Percentiles rank a stretch among this genome's conserved stretches.
These are phyloP conservation scores for Limnephilus marmoratus DNA, from an alignment of 2,888 invertebrate species.

Conservation along the genomic window DNA sequence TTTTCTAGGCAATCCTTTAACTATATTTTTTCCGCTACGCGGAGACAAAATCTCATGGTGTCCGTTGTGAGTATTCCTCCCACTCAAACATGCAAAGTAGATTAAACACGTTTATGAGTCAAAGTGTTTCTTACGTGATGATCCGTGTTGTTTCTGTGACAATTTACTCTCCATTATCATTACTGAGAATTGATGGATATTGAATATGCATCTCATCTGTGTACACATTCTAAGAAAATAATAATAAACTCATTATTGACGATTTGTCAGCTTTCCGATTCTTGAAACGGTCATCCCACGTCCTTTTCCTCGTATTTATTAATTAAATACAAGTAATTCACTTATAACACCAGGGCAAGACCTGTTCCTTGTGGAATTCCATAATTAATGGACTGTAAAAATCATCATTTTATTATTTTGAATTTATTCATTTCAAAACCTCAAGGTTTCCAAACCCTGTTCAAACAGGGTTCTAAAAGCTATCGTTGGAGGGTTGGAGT, in stretches of 20 bases:
- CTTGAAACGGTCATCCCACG: not conserved
- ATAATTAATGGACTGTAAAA: not conserved
- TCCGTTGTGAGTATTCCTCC: not conserved
- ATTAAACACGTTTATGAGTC: not conserved
- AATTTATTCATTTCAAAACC: not conserved
- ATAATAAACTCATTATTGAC: not conserved
- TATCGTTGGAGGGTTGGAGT: not conserved
- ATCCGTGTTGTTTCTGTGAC: not conserved
- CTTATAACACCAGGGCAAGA: not conserved
- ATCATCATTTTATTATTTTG: not conserved
- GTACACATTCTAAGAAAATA: not conserved
- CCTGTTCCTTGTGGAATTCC: not conserved
- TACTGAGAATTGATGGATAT: not conserved
- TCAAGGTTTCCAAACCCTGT: too few relatives aligned
- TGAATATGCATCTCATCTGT: not conserved
- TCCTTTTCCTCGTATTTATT: not conserved
- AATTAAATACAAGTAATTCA: not conserved
- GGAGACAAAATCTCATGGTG: not conserved
- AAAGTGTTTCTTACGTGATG: not conserved
- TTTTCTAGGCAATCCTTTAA: not conserved
- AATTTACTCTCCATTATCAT: not conserved
- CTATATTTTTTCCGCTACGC: not conserved
- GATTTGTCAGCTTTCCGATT: not conserved
- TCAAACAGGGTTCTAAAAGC: not conserved
- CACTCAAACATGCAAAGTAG: not conserved